These are phyloP conservation scores for Galeruca laticollis DNA, from an alignment of 2,888 invertebrate species.

Conservation along the genomic window DNA sequence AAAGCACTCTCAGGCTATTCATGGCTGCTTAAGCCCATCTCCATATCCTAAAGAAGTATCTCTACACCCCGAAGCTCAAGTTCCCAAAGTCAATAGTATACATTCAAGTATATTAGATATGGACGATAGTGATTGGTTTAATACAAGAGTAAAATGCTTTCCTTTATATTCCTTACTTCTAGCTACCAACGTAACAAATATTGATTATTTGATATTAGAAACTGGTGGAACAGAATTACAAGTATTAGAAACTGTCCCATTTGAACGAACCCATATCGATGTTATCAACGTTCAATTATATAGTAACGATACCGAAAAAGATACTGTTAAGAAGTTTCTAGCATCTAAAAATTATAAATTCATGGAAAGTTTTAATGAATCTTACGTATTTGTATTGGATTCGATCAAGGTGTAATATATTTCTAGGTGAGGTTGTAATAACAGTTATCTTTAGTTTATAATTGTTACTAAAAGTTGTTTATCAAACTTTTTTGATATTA, in stretches of 20 bases:
- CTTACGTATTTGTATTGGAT: conserved; percentile 61
- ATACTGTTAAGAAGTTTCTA: conserved; percentile 63
- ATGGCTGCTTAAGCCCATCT: conserved; percentile 84
- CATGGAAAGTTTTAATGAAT: conserved; percentile 61
- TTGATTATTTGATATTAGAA: conserved; percentile 80
- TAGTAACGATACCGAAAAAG: conserved; percentile 60
- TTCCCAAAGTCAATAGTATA: conserved; percentile 66
- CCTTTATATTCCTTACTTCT: conserved; percentile 85
- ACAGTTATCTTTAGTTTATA: not conserved
- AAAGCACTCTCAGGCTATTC: conserved; percentile 74
- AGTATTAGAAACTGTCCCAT: conserved; percentile 73
- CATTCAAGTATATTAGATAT: conserved; percentile 70
- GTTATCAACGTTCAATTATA: conserved; percentile 65
- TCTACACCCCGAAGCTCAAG: conserved; percentile 63
- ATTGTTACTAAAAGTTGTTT: conserved; percentile 1
- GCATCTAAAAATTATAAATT: conserved; percentile 63
- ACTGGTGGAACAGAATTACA: conserved; percentile 69
- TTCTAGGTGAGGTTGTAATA: not conserved
- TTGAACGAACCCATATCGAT: conserved; percentile 66
- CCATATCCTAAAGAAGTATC: conserved; percentile 77
- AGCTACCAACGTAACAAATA: conserved; percentile 78
- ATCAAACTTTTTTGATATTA: not conserved
- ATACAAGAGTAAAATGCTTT: conserved; percentile 85
- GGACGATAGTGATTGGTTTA: conserved; percentile 71
- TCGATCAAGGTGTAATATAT: conserved; percentile 43